Percentiles rank a stretch among this genome's conserved stretches.
phyloP scores from a whole-genome alignment of 2,797 vertebrate genomes.

The Thunnus albacares region DNA sequence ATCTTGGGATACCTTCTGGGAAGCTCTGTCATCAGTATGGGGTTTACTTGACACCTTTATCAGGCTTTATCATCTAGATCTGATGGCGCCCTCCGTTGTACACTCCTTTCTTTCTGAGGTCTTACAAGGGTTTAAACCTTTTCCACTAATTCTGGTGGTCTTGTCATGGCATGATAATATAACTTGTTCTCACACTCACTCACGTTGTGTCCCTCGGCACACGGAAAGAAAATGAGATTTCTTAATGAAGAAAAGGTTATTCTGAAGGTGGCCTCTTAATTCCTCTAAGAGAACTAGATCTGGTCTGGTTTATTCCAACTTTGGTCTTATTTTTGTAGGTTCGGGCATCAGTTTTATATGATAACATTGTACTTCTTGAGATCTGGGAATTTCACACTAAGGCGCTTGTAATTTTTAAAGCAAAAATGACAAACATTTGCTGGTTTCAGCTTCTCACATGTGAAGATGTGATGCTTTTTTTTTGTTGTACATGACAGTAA shows the following conservation, averaged over 20 bases:
- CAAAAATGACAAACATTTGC: no score
- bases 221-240: slow-evolving; percentile 30
- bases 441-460: no score
- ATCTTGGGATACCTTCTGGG: background rate
- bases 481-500: no score
- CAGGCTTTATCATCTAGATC: slow-evolving; percentile 14
- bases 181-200: slow-evolving; percentile 32
- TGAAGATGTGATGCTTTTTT: no score
- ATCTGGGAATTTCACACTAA: no score
- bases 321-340: no score
- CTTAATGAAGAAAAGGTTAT: slow-evolving; percentile 55
- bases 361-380: no score
- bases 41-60: slow-evolving; percentile 37
- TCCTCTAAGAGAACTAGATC: slow-evolving; percentile 17
- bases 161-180: slow-evolving; percentile 15
- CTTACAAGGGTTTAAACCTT: slow-evolving; percentile 39
- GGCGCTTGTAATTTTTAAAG: no score
- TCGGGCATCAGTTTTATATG: no score
- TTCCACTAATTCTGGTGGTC: slow-evolving; percentile 32
- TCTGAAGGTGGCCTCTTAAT: slow-evolving; percentile 55
- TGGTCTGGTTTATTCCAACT: no score
- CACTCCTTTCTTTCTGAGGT: background rate
- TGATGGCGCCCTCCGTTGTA: slow-evolving; percentile 17
- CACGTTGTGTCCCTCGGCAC: slow-evolving; percentile 45
- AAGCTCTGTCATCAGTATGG: background rate